phyloP scores from a whole-genome alignment of 2,113 vertebrate species.

The Coturnix japonica region DNA sequence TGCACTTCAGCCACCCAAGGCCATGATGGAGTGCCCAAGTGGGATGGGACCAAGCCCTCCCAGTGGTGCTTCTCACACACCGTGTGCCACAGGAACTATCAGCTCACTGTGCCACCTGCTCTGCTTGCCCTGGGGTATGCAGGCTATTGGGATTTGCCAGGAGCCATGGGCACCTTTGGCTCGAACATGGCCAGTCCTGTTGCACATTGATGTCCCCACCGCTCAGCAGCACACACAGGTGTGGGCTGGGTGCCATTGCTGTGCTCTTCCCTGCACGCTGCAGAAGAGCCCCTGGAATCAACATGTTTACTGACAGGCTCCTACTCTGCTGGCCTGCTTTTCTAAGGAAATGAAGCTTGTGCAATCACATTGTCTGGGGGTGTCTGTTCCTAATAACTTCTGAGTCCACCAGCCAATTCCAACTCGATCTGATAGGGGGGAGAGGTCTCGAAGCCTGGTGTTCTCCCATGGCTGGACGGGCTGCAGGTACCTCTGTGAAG shows the following conservation, averaged over 20 bases:
- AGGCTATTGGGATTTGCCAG: background rate
- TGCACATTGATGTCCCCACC: fast-evolving
- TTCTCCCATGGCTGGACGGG: background rate
- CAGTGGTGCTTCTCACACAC: fast-evolving
- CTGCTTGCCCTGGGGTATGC: background rate
- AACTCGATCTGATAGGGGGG: background rate
- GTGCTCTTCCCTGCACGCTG: background rate
- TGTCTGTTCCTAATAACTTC: conserved; percentile 72
- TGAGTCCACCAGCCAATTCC: conserved; percentile 62
- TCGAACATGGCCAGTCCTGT: fast-evolving
- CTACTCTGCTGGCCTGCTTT: conserved; percentile 60
- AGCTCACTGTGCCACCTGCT: fast-evolving
- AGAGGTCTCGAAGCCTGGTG: background rate
- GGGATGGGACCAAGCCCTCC: background rate
- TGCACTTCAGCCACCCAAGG: background rate
- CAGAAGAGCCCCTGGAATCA: conserved; percentile 56
- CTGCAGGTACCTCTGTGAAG: background rate
- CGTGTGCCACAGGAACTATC: fast-evolving
- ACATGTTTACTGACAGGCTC: conserved; percentile 69
- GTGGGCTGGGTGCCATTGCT: background rate
- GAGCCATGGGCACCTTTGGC: fast-evolving
- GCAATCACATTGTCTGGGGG: conserved; percentile 72
- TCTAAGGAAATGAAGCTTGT: conserved; percentile 70
- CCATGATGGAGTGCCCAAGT: background rate
- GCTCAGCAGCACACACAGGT: fast-evolving